These are phyloP conservation scores for Amorpha juglandis DNA, from an alignment of 2,888 invertebrate genomes.

Conservation along the genomic window DNA sequence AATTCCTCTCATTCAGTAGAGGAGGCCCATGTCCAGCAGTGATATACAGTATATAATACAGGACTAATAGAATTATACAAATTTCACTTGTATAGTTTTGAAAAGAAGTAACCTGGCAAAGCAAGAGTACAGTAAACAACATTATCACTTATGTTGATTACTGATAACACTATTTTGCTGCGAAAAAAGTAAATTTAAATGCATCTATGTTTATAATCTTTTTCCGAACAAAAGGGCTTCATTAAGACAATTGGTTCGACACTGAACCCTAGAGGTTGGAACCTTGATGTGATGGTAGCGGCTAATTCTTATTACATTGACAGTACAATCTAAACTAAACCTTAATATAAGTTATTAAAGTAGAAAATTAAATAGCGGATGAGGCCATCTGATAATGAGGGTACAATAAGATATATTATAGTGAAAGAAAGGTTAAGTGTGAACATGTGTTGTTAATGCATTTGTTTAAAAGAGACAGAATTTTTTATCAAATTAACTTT, in stretches of 20 bases:
- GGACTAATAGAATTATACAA: too few species aligned
- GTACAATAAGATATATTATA: constrained; percentile 77
- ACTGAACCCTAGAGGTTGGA: constrained; percentile 31
- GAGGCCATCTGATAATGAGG: constrained; percentile 67
- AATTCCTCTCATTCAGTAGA: too few species aligned
- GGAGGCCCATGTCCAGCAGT: too few species aligned
- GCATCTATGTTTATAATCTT: neutral
- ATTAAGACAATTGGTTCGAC: constrained; percentile 37
- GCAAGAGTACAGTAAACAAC: neutral
- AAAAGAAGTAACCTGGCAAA: too few species aligned
- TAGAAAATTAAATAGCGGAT: neutral
- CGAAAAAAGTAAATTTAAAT: neutral
- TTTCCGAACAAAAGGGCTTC: constrained; percentile 6
- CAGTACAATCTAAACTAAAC: neutral
- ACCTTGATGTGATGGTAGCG: constrained; percentile 21
- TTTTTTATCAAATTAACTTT: constrained; percentile 10
- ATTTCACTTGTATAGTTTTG: too few species aligned
- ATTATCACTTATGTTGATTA: neutral
- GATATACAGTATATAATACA: too few species aligned
- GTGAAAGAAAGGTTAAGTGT: constrained; percentile 82
- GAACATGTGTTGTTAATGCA: constrained; percentile 83
- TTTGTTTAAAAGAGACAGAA: constrained; percentile 77
- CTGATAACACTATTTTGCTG: neutral
- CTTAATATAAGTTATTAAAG: neutral
- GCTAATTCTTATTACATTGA: constrained; percentile 17